phyloP scores from a whole-genome alignment of 2,888 invertebrate species.

The Ophonus ardosiacus region DNA sequence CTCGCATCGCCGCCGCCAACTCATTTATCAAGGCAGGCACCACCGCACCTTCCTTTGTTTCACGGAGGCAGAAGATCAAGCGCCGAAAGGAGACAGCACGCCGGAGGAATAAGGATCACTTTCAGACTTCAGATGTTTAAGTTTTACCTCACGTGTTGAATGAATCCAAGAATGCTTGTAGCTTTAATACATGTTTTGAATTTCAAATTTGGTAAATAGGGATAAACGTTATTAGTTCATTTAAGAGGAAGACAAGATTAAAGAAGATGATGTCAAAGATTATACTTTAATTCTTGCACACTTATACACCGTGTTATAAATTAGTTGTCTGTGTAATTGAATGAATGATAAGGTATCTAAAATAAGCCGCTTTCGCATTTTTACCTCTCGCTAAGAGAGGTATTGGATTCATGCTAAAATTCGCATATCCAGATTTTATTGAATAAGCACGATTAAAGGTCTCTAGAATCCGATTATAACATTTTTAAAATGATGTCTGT shows the following conservation, averaged over 20 bases:
- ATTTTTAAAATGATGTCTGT: too few species aligned
- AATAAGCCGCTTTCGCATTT: too few species aligned
- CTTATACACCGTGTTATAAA: too few species aligned
- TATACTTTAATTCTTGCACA: not conserved
- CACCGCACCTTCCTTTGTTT: constrained; percentile 28
- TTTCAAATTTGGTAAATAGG: constrained; percentile 1
- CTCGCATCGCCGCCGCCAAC: not conserved
- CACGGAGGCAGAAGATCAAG: constrained; percentile 16
- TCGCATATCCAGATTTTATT: too few species aligned
- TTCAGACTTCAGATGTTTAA: constrained; percentile 1
- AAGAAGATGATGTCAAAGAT: not conserved
- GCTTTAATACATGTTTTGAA: constrained; percentile 13
- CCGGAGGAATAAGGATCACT: constrained; percentile 6
- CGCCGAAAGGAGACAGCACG: not conserved
- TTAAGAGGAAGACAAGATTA: not conserved
- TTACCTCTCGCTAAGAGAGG: too few species aligned
- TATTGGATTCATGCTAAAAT: too few species aligned
- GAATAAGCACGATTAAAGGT: too few species aligned
- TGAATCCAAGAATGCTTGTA: not conserved
- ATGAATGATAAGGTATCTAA: too few species aligned
- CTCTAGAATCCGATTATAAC: too few species aligned
- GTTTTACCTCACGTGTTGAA: constrained; percentile 34
- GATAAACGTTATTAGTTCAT: not conserved
- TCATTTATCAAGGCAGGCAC: not conserved
- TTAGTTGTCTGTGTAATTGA: too few species aligned